These are phyloP conservation scores for Sapajus apella DNA, from an alignment of 2,113 vertebrate species.

Conservation along the genomic window DNA sequence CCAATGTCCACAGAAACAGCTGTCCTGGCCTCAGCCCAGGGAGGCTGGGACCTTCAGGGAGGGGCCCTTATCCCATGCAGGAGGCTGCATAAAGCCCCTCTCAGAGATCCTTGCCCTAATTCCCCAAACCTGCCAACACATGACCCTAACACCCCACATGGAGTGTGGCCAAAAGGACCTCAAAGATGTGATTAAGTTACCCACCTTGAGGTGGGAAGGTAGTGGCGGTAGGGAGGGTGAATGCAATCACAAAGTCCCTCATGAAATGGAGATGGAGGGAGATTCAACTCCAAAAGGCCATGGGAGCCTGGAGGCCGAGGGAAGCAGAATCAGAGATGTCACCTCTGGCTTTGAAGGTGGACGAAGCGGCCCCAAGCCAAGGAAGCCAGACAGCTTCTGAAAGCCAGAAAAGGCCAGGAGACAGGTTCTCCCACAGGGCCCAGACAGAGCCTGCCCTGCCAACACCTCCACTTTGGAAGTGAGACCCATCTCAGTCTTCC, in stretches of 20 bases:
- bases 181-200: no score
- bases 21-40: fast-evolving
- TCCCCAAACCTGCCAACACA: neutral
- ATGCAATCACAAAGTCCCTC: neutral
- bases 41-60: neutral
- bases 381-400: neutral
- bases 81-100: neutral
- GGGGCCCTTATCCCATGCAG: neutral
- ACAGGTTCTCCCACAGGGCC: fast-evolving
- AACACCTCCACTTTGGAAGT: neutral
- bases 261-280: neutral
- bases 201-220: neutral
- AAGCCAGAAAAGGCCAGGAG: neutral
- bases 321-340: neutral
- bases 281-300: neutral
- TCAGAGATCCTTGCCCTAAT: neutral
- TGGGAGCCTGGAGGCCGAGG: neutral
- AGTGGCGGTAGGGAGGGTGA: neutral
- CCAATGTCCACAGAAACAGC: neutral
- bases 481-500: neutral
- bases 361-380: neutral
- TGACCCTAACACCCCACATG: neutral
- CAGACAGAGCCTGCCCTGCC: neutral
- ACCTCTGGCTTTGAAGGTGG: neutral
- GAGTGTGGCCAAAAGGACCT: neutral